Percentiles rank a stretch among this genome's conserved stretches.
Conservation (phyloP, 2,797 vertebrate genomes). For the Phyllotis vaccarum region DNA sequence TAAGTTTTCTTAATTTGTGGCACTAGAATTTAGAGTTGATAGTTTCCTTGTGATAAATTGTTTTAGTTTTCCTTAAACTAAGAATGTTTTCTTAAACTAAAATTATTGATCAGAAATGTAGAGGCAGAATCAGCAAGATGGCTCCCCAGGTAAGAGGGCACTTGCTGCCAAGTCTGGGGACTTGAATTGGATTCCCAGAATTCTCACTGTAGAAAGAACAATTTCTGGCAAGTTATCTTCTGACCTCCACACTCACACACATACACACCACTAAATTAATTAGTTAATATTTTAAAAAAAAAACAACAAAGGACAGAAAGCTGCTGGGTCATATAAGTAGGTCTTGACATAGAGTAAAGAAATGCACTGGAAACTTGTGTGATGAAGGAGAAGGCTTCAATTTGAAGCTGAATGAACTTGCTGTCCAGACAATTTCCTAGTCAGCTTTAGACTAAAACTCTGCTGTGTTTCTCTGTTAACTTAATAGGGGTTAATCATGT, state of each 20-base stretch:
- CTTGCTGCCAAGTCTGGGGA: not conserved
- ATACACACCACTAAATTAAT: not conserved
- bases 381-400: not conserved
- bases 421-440: not conserved
- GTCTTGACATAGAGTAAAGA: not conserved
- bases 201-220: not conserved
- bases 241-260: not conserved
- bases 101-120: not conserved
- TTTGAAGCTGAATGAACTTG: not conserved
- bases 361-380: not conserved
- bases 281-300: not conserved
- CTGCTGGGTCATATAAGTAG: not conserved
- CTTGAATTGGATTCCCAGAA: not conserved
- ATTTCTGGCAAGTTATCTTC: not conserved
- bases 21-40: conserved; percentile 34
- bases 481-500: not conserved
- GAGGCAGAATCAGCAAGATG: not conserved
- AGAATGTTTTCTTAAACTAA: not conserved
- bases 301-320: not conserved
- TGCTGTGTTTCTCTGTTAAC: not conserved
- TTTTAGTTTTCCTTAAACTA: conserved; percentile 35
- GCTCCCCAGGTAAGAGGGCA: not conserved
- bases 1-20: too few relatives aligned
- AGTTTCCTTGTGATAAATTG: not conserved
- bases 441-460: not conserved